Evolutionary conservation across 2,113 vertebrate genomes (phyloP).

Genomic region (Pachyramphus minor): DNA sequence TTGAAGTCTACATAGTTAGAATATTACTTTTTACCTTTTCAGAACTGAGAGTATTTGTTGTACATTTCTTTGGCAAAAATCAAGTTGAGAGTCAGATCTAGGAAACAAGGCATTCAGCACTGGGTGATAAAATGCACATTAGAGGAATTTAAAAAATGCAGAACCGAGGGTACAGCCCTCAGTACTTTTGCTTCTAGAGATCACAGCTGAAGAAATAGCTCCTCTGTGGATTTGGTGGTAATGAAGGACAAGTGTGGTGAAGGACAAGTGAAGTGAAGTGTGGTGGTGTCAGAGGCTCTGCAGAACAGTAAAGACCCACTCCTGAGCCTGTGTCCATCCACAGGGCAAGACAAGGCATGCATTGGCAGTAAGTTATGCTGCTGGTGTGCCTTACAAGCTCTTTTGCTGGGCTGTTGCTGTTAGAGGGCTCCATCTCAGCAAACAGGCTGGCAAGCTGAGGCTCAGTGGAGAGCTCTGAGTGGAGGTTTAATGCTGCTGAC

Average conservation of each 20-base stretch:
- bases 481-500: not conserved
- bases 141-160: not conserved
- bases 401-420: not conserved
- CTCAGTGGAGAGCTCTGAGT: not conserved
- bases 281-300: not conserved
- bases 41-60: not conserved
- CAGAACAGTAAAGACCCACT: not conserved
- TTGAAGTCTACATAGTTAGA: not conserved
- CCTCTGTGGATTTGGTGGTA: not conserved
- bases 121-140: not conserved
- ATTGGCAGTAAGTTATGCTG: not conserved
- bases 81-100: not conserved
- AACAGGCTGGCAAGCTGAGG: not conserved
- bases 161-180: not conserved
- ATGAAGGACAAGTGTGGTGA: not conserved
- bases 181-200: not conserved
- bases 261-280: no score
- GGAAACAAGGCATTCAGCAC: not conserved
- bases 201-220: not conserved
- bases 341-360: not conserved
- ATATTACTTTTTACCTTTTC: not conserved
- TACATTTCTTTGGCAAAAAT: not conserved
- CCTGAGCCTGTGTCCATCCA: fast-evolving
- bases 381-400: not conserved
- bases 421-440: not conserved